Conservation (phyloP, 2,888 invertebrate species). For the Leucophora obtusa region DNA sequence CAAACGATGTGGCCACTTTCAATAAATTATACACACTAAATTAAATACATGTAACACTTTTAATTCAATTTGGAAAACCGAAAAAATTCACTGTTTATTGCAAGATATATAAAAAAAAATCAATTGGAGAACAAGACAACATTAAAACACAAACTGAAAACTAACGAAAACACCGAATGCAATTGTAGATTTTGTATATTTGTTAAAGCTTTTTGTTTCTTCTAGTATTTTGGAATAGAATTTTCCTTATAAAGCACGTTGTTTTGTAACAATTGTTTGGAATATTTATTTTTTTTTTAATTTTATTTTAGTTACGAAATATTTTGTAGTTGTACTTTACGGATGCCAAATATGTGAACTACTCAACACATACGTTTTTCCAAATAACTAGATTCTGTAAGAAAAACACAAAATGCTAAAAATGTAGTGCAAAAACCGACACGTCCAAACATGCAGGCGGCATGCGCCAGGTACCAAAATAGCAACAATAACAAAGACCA, state of each 20-base stretch:
- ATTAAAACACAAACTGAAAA: slow-evolving; percentile 3
- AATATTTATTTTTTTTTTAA: slow-evolving; percentile 23
- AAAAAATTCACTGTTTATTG: slow-evolving; percentile 15
- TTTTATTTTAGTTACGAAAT: slow-evolving; percentile 28
- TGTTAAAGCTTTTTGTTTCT: neutral
- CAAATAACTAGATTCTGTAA: slow-evolving; percentile 46
- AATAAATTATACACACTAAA: slow-evolving; percentile 57
- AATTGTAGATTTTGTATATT: neutral
- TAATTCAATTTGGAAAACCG: slow-evolving; percentile 59
- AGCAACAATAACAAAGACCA: slow-evolving; percentile 41
- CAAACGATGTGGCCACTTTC: slow-evolving; percentile 47
- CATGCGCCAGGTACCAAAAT: slow-evolving; percentile 62
- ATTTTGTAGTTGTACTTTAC: slow-evolving; percentile 37
- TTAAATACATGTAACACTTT: slow-evolving; percentile 55
- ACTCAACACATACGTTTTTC: slow-evolving; percentile 46
- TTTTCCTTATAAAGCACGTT: slow-evolving; percentile 20
- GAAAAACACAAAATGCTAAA: slow-evolving; percentile 29
- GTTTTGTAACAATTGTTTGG: slow-evolving; percentile 27
- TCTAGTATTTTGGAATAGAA: neutral
- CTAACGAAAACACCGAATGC: neutral
- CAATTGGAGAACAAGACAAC: slow-evolving; percentile 45
- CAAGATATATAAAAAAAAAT: slow-evolving; percentile 36
- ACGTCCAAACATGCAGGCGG: slow-evolving; percentile 54
- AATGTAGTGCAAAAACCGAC: slow-evolving; percentile 40
- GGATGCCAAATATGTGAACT: slow-evolving; percentile 57